Evolutionary conservation across 2,888 invertebrate species (phyloP).

Genomic region (Spialia ferax): DNA sequence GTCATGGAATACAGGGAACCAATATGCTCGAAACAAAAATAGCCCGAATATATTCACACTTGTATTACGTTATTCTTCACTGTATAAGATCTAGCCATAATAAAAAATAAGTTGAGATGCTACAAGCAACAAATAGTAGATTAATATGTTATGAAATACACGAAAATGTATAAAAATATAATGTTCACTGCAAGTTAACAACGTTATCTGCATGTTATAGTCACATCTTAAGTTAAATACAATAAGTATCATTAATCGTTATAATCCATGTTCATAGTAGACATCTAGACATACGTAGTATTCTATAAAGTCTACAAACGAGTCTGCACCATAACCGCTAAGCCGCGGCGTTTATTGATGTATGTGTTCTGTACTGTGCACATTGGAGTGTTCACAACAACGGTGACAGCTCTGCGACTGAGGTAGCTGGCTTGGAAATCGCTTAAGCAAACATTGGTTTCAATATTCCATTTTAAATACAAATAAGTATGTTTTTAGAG

Average conservation of each 20-base stretch:
- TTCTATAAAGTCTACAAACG: constrained; percentile 15
- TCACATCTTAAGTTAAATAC: constrained; percentile 2
- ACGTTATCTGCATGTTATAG: neutral
- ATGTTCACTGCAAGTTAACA: constrained; percentile 7
- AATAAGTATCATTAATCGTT: neutral
- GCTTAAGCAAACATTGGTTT: neutral
- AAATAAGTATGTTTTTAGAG: neutral
- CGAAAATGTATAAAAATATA: constrained; percentile 12
- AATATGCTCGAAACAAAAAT: neutral
- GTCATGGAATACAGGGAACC: constrained; percentile 5
- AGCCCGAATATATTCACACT: neutral
- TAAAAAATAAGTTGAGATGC: neutral
- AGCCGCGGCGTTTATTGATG: neutral
- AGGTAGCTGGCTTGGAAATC: neutral
- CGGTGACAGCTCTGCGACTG: neutral
- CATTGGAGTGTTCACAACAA: neutral
- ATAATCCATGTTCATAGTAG: constrained; percentile 22
- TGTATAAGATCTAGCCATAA: neutral
- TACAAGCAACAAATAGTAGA: neutral
- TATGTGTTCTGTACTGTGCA: neutral
- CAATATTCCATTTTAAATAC: neutral
- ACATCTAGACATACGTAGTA: neutral
- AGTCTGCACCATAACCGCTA: constrained; percentile 1
- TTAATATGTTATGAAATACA: no score
- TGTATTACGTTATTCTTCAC: neutral